Percentiles rank a stretch among this genome's conserved stretches.
phyloP scores from a whole-genome alignment of 2,888 invertebrate species.

The Criorhina ranunculi region DNA sequence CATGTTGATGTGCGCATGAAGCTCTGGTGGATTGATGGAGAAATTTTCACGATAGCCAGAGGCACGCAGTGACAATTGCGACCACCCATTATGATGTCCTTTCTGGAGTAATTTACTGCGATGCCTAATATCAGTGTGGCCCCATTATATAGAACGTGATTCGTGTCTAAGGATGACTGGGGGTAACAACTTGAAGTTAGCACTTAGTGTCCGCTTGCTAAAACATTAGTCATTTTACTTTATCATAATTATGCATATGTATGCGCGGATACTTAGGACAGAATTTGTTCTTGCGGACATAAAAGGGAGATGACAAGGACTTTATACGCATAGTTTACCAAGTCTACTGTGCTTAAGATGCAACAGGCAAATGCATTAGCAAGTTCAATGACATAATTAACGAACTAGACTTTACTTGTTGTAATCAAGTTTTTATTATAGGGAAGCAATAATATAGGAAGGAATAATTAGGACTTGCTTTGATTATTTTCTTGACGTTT shows the following conservation, averaged over 20 bases:
- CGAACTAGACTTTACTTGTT: too few relatives aligned
- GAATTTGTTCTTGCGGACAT: neutral
- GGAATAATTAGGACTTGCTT: too few relatives aligned
- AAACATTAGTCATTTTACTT: slow-evolving; percentile 42
- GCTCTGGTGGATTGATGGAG: slow-evolving; percentile 21
- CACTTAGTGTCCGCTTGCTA: slow-evolving; percentile 46
- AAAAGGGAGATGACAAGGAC: neutral
- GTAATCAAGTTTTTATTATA: too few relatives aligned
- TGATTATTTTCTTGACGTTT: too few relatives aligned
- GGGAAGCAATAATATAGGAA: too few relatives aligned
- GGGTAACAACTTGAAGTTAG: slow-evolving; percentile 30
- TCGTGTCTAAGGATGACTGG: neutral
- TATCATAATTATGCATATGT: slow-evolving; percentile 30
- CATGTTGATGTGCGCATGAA: slow-evolving; percentile 59
- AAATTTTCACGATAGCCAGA: slow-evolving; percentile 55
- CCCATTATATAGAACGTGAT: slow-evolving; percentile 20
- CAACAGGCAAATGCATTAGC: too few relatives aligned
- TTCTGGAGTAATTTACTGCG: slow-evolving; percentile 50
- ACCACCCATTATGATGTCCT: slow-evolving; percentile 65
- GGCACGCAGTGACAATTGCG: slow-evolving; percentile 63
- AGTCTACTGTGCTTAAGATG: neutral
- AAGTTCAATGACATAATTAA: too few relatives aligned
- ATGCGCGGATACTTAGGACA: neutral
- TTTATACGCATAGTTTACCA: too few relatives aligned
- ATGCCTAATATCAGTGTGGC: slow-evolving; percentile 31